Percentiles rank a stretch among this genome's conserved stretches.
Evolutionary conservation across 2,797 vertebrate genomes (phyloP).

Genomic region (Urophycis tenuis): DNA sequence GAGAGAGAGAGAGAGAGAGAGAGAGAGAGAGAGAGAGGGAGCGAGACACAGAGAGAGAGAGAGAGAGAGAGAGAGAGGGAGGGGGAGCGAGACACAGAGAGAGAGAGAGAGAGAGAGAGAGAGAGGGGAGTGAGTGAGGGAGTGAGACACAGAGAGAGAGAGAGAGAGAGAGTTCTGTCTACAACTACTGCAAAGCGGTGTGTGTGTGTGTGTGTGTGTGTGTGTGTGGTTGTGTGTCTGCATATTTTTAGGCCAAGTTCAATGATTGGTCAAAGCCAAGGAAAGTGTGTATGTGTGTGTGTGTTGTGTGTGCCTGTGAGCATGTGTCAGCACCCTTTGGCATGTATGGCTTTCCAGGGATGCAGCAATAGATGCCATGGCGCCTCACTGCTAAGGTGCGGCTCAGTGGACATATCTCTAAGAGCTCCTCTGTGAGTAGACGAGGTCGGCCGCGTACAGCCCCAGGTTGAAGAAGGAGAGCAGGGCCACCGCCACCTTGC

Average conservation of each 20-base stretch:
- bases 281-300: slow-evolving; percentile 18
- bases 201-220: not conserved
- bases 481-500: slow-evolving; percentile 81
- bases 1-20: too few relatives aligned
- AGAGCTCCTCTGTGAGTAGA: slow-evolving; percentile 75
- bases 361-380: slow-evolving; percentile 29
- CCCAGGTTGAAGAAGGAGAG: slow-evolving; percentile 85
- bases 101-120: too few relatives aligned
- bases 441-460: slow-evolving; percentile 78
- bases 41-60: too few relatives aligned
- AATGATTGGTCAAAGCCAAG: slow-evolving; percentile 18
- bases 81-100: too few relatives aligned
- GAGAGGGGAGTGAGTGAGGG: too few relatives aligned
- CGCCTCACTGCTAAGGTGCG: slow-evolving; percentile 22
- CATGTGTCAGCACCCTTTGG: slow-evolving; percentile 18
- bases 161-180: not conserved
- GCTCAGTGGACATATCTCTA: slow-evolving; percentile 24
- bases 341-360: slow-evolving; percentile 28
- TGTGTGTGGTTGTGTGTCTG: not conserved
- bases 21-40: too few relatives aligned
- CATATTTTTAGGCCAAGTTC: not conserved
- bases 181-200: not conserved
- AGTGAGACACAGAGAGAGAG: too few relatives aligned
- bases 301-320: slow-evolving; percentile 6
- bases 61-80: too few relatives aligned